Evolutionary conservation across 2,888 invertebrate genomes (phyloP).

Genomic region (Coleophora deauratella): DNA sequence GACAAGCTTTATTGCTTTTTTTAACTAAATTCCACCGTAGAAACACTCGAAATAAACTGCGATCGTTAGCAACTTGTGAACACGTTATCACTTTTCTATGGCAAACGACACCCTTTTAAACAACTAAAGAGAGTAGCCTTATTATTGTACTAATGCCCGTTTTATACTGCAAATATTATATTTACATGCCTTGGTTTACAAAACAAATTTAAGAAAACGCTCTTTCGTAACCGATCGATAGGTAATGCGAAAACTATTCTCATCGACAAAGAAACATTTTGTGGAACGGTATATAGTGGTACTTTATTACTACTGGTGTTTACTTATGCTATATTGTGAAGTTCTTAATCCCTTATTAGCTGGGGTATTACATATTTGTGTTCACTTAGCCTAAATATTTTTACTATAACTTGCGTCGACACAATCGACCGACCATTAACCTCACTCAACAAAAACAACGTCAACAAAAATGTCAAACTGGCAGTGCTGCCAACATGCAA

Average conservation of each 20-base stretch:
- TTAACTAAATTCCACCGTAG: conserved; percentile 31
- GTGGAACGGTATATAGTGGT: conserved; percentile 21
- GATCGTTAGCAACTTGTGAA: conserved; percentile 43
- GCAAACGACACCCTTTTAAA: conserved; percentile 4
- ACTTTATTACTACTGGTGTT: conserved; percentile 16
- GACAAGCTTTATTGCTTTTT: conserved; percentile 26
- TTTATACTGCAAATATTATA: conserved; percentile 16
- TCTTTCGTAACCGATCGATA: conserved; percentile 73
- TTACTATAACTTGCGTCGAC: conserved; percentile 47
- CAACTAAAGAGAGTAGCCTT: conserved; percentile 1
- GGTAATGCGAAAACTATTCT: conserved; percentile 50
- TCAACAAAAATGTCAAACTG: conserved; percentile 34
- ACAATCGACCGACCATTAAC: conserved; percentile 35
- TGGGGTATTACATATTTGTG: conserved; percentile 35
- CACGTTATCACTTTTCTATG: conserved; percentile 28
- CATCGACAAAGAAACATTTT: conserved; percentile 57
- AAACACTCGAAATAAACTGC: conserved; percentile 23
- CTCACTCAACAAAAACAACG: conserved; percentile 32
- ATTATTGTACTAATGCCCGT: conserved; percentile 20
- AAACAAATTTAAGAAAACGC: conserved; percentile 40
- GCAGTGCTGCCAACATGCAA: background rate
- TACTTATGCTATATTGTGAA: conserved; percentile 25
- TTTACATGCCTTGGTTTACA: conserved; percentile 21
- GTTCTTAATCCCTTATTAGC: conserved; percentile 20
- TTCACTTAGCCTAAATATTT: conserved; percentile 40